These are phyloP conservation scores for Iguana delicatissima DNA, from an alignment of 2,797 vertebrate species.

Conservation along the genomic window DNA sequence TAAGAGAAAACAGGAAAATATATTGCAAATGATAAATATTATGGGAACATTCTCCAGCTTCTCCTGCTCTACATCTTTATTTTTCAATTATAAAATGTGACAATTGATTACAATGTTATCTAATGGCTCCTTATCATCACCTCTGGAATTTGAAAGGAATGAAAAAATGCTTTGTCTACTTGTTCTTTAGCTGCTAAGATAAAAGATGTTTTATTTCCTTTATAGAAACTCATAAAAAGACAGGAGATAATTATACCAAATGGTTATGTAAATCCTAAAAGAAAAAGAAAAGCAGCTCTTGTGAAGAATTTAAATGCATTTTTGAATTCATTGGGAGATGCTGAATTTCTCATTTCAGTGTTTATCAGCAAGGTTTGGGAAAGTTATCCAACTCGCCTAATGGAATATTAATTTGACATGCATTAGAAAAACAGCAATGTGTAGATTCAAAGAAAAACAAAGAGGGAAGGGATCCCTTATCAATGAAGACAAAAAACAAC, in stretches of 20 bases:
- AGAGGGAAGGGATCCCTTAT: slow-evolving; percentile 12
- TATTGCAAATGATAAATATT: slow-evolving; percentile 8
- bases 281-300: slow-evolving; percentile 23
- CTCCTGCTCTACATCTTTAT: slow-evolving; percentile 29
- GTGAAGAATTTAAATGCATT: slow-evolving; percentile 34
- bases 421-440: slow-evolving; percentile 22
- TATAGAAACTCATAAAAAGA: slow-evolving; percentile 47
- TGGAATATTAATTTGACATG: slow-evolving; percentile 55
- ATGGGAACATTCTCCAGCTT: neutral
- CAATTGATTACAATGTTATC: slow-evolving; percentile 50
- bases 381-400: slow-evolving; percentile 43
- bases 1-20: slow-evolving; percentile 20
- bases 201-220: slow-evolving; percentile 65
- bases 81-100: slow-evolving; percentile 60
- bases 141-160: slow-evolving; percentile 55
- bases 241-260: slow-evolving; percentile 60
- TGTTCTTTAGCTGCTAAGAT: slow-evolving; percentile 55
- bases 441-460: slow-evolving; percentile 36
- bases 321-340: slow-evolving; percentile 52
- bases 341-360: slow-evolving; percentile 46
- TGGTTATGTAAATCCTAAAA: slow-evolving; percentile 55
- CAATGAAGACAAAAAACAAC: slow-evolving; percentile 28
- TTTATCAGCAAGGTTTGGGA: slow-evolving; percentile 37
- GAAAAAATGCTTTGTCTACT: slow-evolving; percentile 58
- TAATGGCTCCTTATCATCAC: slow-evolving; percentile 49